Evolutionary conservation across 1,140 invertebrate species (phyloP), one percentile per base, ranked within the genome.

Genomic region (Drosophila obscura): DNA sequence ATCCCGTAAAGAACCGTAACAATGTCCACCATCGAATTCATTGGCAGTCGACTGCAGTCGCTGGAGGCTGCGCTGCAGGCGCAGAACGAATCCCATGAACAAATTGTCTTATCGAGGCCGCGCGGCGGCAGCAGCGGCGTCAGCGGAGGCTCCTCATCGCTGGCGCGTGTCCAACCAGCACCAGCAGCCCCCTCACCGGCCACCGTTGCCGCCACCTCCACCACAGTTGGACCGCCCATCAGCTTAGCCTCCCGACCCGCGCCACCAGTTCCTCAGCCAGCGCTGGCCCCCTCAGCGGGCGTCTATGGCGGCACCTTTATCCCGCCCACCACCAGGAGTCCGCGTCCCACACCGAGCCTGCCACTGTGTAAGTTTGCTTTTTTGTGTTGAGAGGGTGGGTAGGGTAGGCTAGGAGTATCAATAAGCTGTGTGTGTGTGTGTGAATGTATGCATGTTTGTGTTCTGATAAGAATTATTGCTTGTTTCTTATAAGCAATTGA

Each of bases 31-130:
- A 77, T 89, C 41, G 78, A 87, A 60, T 79, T 87, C 71, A 92
- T 95, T 82, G 93, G 93, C 84, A 93, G 93, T 71, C 95, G 94
- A 92, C 93, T 96, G 79, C 92, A 94, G 76, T 94, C 94, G 71
- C 91, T 95, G 73, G 94, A 95, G 91, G 93, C 94, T 66, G 92
- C 94, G 56, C 92, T 96, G 50, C 93, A 93, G 80, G 94, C 93
- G 39, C 95, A 95, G 92, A 95, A 95, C 90, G 94, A 94, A 87
- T 93, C 94, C 53, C 85, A 82, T 68, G 88, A 87, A 58, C 69
- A 80, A 68, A 90, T 89, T 16, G 84, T 80, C 49, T 77, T 82
- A 56, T 79, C 82, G 46, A 79, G 79, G 57, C 16, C 53, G 46
- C 79, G 83, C 43, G 45, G 41, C 35, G 35, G 46, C 69, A 53